Percentiles rank a stretch among this genome's conserved stretches.
These are phyloP conservation scores for Petrocephalus microphthalmus DNA, from an alignment of 2,113 vertebrate genomes.

Conservation along the genomic window DNA sequence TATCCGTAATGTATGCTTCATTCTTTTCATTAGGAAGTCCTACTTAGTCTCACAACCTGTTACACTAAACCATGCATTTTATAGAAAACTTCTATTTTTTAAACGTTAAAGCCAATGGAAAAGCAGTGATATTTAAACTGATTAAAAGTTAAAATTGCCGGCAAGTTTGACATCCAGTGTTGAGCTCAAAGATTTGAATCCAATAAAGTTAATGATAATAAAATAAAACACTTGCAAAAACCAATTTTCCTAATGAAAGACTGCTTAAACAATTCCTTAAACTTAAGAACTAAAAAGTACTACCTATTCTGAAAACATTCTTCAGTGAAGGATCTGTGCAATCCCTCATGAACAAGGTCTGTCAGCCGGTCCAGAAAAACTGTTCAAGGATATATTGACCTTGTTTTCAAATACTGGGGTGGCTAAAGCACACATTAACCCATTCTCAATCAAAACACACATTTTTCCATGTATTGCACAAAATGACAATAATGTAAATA, in stretches of 20 bases:
- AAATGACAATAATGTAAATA: neutral
- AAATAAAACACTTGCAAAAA: neutral
- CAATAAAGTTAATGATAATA: neutral
- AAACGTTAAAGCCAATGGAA: neutral
- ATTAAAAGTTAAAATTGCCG: neutral
- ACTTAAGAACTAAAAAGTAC: neutral
- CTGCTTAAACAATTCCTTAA: neutral
- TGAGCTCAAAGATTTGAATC: neutral
- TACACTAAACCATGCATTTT: neutral
- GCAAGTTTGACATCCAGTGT: neutral
- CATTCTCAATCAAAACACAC: neutral
- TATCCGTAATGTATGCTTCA: neutral
- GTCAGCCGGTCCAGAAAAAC: neutral
- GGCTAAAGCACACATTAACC: neutral
- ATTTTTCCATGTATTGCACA: neutral
- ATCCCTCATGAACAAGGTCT: conserved; percentile 3
- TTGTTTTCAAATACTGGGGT: neutral
- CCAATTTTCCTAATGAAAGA: neutral
- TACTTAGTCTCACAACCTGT: neutral
- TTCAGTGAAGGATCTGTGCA: neutral
- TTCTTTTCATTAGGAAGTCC: neutral
- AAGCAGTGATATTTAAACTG: neutral
- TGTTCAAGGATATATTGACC: neutral
- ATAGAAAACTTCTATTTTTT: neutral
- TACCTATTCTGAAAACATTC: neutral